Evolutionary conservation across 2,797 vertebrate genomes (phyloP).

Genomic region (Spinus pinus): DNA sequence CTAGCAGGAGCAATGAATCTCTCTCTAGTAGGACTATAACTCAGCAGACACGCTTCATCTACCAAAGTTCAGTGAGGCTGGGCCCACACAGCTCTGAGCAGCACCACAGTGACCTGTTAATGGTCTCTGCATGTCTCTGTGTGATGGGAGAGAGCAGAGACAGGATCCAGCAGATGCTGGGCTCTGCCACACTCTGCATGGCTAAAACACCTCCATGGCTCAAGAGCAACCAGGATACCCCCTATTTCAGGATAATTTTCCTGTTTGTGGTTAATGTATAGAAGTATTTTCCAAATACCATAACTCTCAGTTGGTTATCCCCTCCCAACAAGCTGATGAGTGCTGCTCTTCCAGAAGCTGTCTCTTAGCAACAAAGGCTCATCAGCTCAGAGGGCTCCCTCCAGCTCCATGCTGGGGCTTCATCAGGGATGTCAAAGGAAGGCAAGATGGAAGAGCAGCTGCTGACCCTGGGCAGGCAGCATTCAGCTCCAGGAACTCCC

Average conservation of each 20-base stretch:
- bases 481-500: constrained; percentile 39
- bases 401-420: not conserved
- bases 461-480: not conserved
- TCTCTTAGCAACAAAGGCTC: constrained; percentile 24
- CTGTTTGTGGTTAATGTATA: not conserved
- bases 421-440: not conserved
- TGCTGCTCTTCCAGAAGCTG: not conserved
- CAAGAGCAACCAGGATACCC: not conserved
- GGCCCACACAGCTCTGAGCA: not conserved
- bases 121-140: not conserved
- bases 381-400: not conserved
- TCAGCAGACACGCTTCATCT: not conserved
- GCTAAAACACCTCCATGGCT: not conserved
- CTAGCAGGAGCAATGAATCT: not conserved
- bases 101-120: not conserved
- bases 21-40: not conserved
- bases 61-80: not conserved
- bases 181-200: not conserved
- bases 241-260: not conserved
- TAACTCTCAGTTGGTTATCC: not conserved
- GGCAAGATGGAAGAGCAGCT: constrained; percentile 23
- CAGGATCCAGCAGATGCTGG: not conserved
- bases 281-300: constrained; percentile 1
- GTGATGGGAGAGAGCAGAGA: not conserved
- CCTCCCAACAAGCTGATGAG: constrained; percentile 2